Conservation (phyloP, 2,888 invertebrate species). For the Unio delphinus region DNA sequence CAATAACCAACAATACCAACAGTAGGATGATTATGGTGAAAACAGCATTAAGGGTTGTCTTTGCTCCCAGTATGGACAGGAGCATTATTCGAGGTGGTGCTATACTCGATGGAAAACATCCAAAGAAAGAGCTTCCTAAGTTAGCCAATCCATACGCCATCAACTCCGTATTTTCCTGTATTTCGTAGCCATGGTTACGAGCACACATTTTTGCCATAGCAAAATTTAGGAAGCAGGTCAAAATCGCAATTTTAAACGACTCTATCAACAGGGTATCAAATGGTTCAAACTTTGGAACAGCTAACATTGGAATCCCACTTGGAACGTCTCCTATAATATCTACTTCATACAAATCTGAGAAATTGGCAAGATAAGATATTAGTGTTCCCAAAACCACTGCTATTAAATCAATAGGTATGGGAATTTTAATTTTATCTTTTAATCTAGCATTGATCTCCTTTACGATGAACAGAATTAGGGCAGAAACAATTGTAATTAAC, state of each 20-base stretch:
- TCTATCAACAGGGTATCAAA: slow-evolving; percentile 28
- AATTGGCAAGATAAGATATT: slow-evolving; percentile 49
- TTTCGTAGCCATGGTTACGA: slow-evolving; percentile 61
- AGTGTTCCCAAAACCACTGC: slow-evolving; percentile 53
- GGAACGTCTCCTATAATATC: slow-evolving; percentile 53
- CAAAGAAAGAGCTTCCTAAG: slow-evolving; percentile 67
- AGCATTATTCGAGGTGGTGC: slow-evolving; percentile 63
- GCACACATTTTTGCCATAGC: slow-evolving; percentile 67
- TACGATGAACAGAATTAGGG: slow-evolving; percentile 76
- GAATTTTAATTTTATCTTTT: slow-evolving; percentile 51
- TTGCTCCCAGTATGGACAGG: slow-evolving; percentile 56
- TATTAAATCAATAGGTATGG: slow-evolving; percentile 65
- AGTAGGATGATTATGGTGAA: slow-evolving; percentile 55
- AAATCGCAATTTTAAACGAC: slow-evolving; percentile 45
- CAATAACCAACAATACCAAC: slow-evolving; percentile 54
- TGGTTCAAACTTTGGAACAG: slow-evolving; percentile 36
- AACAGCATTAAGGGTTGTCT: slow-evolving; percentile 48
- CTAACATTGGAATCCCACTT: slow-evolving; percentile 49
- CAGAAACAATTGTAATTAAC: slow-evolving; percentile 78
- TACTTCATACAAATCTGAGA: slow-evolving; percentile 33
- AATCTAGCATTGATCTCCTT: slow-evolving; percentile 57
- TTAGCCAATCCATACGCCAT: slow-evolving; percentile 69
- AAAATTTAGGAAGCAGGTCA: slow-evolving; percentile 43
- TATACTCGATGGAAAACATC: slow-evolving; percentile 67
- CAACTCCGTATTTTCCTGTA: slow-evolving; percentile 69